Evolutionary conservation across 1,140 invertebrate species (phyloP).

Genomic region (Lepidotrigona ventralis): DNA sequence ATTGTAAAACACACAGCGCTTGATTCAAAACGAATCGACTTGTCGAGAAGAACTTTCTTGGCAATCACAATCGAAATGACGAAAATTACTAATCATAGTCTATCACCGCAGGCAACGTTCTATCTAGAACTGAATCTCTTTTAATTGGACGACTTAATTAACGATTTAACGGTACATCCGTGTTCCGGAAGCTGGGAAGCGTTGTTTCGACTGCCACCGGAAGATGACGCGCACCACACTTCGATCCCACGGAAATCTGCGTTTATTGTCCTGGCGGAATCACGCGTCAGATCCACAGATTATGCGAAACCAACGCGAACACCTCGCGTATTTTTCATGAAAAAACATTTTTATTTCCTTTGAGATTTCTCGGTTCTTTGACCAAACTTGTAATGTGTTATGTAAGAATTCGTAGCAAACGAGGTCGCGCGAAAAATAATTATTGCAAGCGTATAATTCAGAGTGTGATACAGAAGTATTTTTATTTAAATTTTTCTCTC

Average conservation of each 20-base stretch:
- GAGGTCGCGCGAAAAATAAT: not conserved
- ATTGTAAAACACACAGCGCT: no score
- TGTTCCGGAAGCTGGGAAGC: slow-evolving; percentile 34
- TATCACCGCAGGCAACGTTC: not conserved
- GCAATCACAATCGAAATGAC: not conserved
- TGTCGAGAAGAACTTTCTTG: no score
- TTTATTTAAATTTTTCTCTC: no score
- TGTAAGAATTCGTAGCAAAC: not conserved
- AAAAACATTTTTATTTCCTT: not conserved
- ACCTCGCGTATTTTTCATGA: not conserved
- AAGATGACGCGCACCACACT: slow-evolving; percentile 33
- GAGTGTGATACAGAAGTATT: not conserved
- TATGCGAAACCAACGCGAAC: slow-evolving; percentile 2
- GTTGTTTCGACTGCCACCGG: slow-evolving; percentile 31
- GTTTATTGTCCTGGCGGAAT: slow-evolving; percentile 48
- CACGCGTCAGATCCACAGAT: slow-evolving; percentile 41
- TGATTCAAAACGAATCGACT: not conserved
- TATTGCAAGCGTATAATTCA: not conserved
- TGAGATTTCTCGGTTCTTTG: not conserved
- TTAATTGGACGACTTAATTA: slow-evolving; percentile 58
- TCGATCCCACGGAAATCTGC: slow-evolving; percentile 66
- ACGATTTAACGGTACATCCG: slow-evolving; percentile 57
- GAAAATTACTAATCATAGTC: not conserved
- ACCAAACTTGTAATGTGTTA: not conserved
- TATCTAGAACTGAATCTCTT: slow-evolving; percentile 40